These are phyloP conservation scores for Passerina amoena DNA, from an alignment of 2,113 vertebrate genomes.

Conservation along the genomic window DNA sequence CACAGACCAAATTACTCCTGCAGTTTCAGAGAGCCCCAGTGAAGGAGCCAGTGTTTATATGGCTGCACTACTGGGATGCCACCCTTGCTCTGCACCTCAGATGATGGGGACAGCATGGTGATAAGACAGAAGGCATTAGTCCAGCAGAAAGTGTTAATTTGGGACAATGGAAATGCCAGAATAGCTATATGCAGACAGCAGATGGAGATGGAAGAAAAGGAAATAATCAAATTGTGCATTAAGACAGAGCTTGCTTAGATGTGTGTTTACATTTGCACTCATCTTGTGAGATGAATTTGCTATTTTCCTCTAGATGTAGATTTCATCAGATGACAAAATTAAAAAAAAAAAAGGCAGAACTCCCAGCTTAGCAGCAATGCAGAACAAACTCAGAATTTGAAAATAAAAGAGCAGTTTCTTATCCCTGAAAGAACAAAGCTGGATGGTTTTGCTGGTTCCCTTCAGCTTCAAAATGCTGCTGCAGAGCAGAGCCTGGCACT, in stretches of 20 bases:
- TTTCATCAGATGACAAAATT: neutral
- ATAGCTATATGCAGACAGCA: neutral
- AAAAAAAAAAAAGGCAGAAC: neutral
- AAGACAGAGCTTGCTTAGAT: neutral
- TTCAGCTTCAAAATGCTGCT: neutral
- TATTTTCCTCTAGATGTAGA: neutral
- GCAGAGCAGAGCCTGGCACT: neutral
- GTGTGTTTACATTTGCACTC: neutral
- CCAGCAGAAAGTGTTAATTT: neutral
- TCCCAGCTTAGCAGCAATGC: neutral
- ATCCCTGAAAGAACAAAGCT: neutral
- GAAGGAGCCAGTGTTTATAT: neutral
- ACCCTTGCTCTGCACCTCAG: neutral
- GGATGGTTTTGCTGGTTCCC: neutral
- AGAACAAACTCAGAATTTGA: neutral
- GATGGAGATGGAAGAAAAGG: neutral
- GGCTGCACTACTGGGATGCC: neutral
- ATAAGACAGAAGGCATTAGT: neutral
- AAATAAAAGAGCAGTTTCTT: neutral
- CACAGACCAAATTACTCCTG: neutral
- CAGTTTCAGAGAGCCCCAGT: neutral
- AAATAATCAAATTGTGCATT: neutral
- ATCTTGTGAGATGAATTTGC: neutral
- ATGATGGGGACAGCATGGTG: neutral
- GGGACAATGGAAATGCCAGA: neutral